phyloP scores from a whole-genome alignment of 2,888 invertebrate species.

The Halictus quadricinctus region DNA sequence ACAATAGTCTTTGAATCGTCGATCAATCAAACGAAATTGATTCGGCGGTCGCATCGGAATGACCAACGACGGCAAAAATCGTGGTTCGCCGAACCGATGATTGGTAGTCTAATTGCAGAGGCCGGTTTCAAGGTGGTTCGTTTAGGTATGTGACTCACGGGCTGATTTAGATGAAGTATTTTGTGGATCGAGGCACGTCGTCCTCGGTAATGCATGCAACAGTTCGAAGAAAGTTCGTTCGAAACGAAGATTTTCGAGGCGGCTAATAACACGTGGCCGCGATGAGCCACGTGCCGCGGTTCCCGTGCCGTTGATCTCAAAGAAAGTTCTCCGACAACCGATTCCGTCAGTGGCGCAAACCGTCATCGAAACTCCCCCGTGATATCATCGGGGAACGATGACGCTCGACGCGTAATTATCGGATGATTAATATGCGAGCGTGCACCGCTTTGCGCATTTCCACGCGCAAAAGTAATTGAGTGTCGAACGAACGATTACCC shows the following conservation, averaged over 20 bases:
- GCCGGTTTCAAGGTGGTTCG: constrained; percentile 30
- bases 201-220: constrained; percentile 57
- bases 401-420: neutral
- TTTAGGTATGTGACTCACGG: constrained; percentile 60
- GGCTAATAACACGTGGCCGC: constrained; percentile 58
- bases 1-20: neutral
- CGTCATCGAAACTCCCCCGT: neutral
- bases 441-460: neutral
- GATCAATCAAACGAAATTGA: neutral
- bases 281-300: constrained; percentile 55
- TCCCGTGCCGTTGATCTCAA: constrained; percentile 31
- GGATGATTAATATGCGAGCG: constrained; percentile 32
- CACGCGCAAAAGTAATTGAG: neutral
- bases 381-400: constrained; percentile 37
- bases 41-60: neutral
- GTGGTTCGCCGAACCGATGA: neutral
- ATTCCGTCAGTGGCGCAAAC: neutral
- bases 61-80: neutral
- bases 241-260: constrained; percentile 54
- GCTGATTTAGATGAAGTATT: constrained; percentile 57
- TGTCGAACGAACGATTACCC: constrained; percentile 15
- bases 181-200: constrained; percentile 64
- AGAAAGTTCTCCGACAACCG: constrained; percentile 54
- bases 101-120: constrained; percentile 39
- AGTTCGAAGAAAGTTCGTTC: constrained; percentile 59